Evolutionary conservation across 2,888 invertebrate genomes (phyloP), one percentile per base, ranked within the genome.

Genomic region (Amphipyra tragopoginis): DNA sequence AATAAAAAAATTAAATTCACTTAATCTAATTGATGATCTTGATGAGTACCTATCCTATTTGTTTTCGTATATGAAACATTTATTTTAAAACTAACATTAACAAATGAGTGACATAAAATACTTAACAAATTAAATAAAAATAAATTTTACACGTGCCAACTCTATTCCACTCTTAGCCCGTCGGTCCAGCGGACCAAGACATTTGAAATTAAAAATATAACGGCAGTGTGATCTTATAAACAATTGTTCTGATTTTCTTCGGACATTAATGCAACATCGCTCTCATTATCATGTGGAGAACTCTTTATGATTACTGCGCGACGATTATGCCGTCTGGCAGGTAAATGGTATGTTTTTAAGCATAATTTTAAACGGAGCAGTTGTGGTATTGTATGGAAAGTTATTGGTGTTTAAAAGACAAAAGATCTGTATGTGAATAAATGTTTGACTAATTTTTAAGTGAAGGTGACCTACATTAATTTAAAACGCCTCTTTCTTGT

Each of bases 171-270:
- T 54, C 34, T 39, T 78, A 65, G 64, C 57, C 77, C 72, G 59
- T 59, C 54, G 44, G 77, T 71, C 73, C 86, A 86, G 70, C 88
- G 75, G 83, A 89, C 82, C 89, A 88, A 84, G 83, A 86, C 86
- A 88, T 86, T 87, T 87, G 86, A 88, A 90, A 91, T 90, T 90
- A 90, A 90, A 91, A 90, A 89, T 87, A 84, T 90, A 90, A 90
- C 90, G 89, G 90, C 82, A 73, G 79, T 80, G 83, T 83, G 86
- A 86, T 88, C 83, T 88, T 87, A 83, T 84, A 86, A 87, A 88
- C 89, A 89, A 90, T 90, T 88, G 89, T 68, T 72, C 79, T 50
- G 52, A 77, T 77, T 77, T 62, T 86, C 85, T 80, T 86, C 79
- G 75, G 83, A 86, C 86, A 90, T 90, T 88, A 88, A 89, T 87